phyloP scores from a whole-genome alignment of 2,113 vertebrate genomes.

The Clarias batrachus region DNA sequence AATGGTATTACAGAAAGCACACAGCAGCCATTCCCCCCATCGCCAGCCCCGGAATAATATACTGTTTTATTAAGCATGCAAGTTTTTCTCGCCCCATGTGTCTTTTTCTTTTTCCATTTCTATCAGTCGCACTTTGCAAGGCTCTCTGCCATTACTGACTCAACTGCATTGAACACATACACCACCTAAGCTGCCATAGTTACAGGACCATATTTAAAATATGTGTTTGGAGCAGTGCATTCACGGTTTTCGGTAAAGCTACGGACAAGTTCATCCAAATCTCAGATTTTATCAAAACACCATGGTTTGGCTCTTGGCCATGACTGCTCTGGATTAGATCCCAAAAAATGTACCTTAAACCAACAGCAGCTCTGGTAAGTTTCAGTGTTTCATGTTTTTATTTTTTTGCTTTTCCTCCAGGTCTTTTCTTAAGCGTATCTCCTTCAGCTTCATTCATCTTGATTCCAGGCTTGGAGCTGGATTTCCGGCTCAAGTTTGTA shows the following conservation, averaged over 20 bases:
- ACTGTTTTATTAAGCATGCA: not conserved
- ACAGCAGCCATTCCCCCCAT: not conserved
- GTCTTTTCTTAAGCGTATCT: slow-evolving; percentile 59
- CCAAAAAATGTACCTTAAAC: not conserved
- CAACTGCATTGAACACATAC: not conserved
- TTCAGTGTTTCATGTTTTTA: not conserved
- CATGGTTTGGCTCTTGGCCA: not conserved
- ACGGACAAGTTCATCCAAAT: no score
- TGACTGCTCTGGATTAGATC: not conserved
- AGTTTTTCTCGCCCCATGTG: not conserved
- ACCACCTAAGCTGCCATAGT: no score
- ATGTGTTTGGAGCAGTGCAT: not conserved
- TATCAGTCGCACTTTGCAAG: not conserved
- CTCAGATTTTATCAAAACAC: not conserved
- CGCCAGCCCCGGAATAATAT: not conserved
- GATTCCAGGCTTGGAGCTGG: slow-evolving; percentile 1
- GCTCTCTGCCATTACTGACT: not conserved
- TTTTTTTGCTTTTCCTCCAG: not conserved
- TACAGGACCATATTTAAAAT: no score
- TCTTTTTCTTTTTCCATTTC: not conserved
- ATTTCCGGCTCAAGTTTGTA: slow-evolving; percentile 8
- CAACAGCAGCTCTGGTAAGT: not conserved
- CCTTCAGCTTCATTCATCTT: slow-evolving; percentile 50
- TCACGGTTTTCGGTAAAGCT: not conserved
- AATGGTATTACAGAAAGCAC: not conserved